Conservation (phyloP, 2,888 invertebrate genomes). For the Sepioteuthis lessoniana region DNA sequence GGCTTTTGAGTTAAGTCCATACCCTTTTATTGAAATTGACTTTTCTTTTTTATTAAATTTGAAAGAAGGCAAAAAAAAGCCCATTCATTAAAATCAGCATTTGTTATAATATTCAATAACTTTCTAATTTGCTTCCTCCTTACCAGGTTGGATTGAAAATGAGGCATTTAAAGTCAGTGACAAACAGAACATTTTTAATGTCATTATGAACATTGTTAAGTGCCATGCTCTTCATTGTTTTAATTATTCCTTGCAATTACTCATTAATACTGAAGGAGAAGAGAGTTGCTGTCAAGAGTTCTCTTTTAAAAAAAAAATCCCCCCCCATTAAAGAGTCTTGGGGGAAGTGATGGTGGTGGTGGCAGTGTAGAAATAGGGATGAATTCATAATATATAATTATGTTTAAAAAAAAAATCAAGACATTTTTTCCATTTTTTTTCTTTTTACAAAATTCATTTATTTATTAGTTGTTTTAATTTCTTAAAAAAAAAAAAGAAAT, state of each 20-base stretch:
- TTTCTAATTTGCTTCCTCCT: conserved; percentile 33
- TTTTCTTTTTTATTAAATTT: neutral
- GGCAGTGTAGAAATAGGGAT: neutral
- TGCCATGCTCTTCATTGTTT: conserved; percentile 23
- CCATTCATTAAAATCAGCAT: conserved; percentile 21
- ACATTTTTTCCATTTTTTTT: neutral
- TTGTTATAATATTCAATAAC: conserved; percentile 33
- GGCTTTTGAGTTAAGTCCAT: neutral
- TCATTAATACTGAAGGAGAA: conserved; percentile 33
- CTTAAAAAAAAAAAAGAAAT: neutral
- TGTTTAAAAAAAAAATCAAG: conserved; percentile 14
- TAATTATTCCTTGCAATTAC: conserved; percentile 23
- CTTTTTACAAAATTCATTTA: neutral
- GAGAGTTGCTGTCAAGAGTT: conserved; percentile 4
- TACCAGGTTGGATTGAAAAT: neutral
- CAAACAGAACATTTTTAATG: conserved; percentile 6
- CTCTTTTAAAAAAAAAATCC: neutral
- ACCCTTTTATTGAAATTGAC: neutral
- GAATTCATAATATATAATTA: conserved; percentile 23
- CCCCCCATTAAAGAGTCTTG: conserved; percentile 2
- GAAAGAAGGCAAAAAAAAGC: neutral
- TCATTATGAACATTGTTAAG: conserved; percentile 3
- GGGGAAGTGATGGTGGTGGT: neutral
- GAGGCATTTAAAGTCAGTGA: conserved; percentile 7
- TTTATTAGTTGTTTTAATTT: conserved; percentile 12